A percentile compares a stretch with the other conserved stretches of the same genome.
Evolutionary conservation across 2,888 invertebrate genomes (phyloP).

Genomic region (Chaitophorus viminalis): DNA sequence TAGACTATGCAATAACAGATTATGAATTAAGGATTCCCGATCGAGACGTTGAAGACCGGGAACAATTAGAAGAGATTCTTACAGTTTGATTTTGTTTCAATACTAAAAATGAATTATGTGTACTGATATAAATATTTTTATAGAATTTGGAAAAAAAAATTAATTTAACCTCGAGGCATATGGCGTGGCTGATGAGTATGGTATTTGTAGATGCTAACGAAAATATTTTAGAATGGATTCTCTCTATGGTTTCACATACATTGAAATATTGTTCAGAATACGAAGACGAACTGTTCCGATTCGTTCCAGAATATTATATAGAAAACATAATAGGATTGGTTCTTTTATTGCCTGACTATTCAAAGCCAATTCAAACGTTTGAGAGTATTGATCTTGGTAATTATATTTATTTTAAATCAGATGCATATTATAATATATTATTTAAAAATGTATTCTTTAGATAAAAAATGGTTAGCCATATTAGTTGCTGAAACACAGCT

Average conservation of each 20-base stretch:
- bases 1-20: constrained; percentile 7
- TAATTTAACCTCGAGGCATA: neutral
- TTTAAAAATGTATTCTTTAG: neutral
- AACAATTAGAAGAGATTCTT: neutral
- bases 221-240: constrained; percentile 35
- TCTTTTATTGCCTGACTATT: constrained; percentile 35
- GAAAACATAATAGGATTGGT: constrained; percentile 12
- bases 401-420: neutral
- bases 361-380: neutral
- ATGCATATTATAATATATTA: neutral
- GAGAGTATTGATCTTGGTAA: constrained; percentile 42
- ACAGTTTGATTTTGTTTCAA: neutral
- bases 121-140: neutral
- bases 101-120: neutral
- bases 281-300: constrained; percentile 39
- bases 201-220: constrained; percentile 26
- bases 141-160: constrained; percentile 10
- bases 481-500: constrained; percentile 40
- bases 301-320: constrained; percentile 46
- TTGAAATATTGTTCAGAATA: constrained; percentile 28
- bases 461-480: constrained; percentile 25
- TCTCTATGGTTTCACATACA: constrained; percentile 16
- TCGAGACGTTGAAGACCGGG: neutral
- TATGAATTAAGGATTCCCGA: constrained; percentile 11
- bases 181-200: constrained; percentile 41